Conservation (phyloP, 2,113 vertebrate species). For the Gallinago jamesoni region DNA sequence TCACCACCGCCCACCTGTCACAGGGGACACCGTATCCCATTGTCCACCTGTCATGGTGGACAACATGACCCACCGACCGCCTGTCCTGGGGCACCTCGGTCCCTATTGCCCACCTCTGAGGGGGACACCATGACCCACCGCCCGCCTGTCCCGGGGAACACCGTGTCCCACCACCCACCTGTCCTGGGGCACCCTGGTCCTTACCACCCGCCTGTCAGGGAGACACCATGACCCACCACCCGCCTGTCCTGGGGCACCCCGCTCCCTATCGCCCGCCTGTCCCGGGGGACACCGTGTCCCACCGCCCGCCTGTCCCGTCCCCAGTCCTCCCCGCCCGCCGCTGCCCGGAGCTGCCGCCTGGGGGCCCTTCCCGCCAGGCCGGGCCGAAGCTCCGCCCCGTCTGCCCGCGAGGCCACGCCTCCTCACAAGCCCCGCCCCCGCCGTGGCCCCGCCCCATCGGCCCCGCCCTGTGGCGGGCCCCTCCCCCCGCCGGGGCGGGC, state of each 20-base stretch:
- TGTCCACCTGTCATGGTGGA: too few relatives aligned
- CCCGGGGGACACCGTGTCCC: too few relatives aligned
- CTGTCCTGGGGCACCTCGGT: neutral
- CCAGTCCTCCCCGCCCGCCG: fast-evolving
- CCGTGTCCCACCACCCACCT: neutral
- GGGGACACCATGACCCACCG: too few relatives aligned
- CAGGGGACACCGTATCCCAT: too few relatives aligned
- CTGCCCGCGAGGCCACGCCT: neutral
- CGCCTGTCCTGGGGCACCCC: too few relatives aligned
- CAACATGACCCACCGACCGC: too few relatives aligned
- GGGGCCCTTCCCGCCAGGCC: neutral
- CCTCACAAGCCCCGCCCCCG: neutral
- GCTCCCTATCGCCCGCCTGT: too few relatives aligned
- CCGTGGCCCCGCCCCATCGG: neutral
- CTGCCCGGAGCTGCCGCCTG: neutral
- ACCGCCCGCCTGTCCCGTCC: neutral
- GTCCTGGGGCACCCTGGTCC: neutral
- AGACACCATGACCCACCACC: too few relatives aligned
- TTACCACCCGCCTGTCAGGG: too few relatives aligned
- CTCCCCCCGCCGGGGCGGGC: neutral
- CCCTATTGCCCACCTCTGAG: too few relatives aligned
- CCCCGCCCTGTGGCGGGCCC: neutral
- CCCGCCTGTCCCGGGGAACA: too few relatives aligned
- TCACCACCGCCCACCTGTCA: neutral
- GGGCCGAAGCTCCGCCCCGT: neutral